Conservation (phyloP, 53 echinoderm and acorn worm species). For the Crossaster papposus region DNA sequence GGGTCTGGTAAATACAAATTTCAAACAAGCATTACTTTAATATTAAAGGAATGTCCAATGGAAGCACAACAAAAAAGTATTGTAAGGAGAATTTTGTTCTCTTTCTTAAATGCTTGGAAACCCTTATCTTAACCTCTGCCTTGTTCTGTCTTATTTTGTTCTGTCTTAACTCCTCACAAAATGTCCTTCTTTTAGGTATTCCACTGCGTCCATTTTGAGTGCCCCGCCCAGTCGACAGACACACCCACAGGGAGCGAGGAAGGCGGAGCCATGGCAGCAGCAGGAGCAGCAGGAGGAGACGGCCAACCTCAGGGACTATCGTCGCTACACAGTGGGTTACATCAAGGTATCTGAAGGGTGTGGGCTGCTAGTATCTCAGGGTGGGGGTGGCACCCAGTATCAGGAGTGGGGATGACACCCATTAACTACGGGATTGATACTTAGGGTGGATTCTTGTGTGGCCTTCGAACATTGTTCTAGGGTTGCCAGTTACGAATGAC, state of each 20-base stretch:
- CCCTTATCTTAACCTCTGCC: no score
- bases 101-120: no score
- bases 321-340: neutral
- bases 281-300: slow-evolving; percentile 50
- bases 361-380: neutral
- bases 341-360: slow-evolving; percentile 44
- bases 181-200: slow-evolving; percentile 76
- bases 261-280: neutral
- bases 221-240: slow-evolving; percentile 81
- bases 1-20: no score
- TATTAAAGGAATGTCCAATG: no score
- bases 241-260: slow-evolving; percentile 23
- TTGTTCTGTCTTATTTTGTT: no score
- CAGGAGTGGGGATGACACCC: neutral
- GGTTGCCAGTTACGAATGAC: no score
- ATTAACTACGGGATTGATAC: neutral
- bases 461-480: no score
- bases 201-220: slow-evolving; percentile 99
- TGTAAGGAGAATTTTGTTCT: no score
- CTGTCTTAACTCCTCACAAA: neutral
- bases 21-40: no score
- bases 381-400: neutral
- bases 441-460: no score
- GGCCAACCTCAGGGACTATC: slow-evolving; percentile 26
- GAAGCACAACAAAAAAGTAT: no score